Conservation (phyloP, 2,113 vertebrate genomes). For the Heptranchias perlo region DNA sequence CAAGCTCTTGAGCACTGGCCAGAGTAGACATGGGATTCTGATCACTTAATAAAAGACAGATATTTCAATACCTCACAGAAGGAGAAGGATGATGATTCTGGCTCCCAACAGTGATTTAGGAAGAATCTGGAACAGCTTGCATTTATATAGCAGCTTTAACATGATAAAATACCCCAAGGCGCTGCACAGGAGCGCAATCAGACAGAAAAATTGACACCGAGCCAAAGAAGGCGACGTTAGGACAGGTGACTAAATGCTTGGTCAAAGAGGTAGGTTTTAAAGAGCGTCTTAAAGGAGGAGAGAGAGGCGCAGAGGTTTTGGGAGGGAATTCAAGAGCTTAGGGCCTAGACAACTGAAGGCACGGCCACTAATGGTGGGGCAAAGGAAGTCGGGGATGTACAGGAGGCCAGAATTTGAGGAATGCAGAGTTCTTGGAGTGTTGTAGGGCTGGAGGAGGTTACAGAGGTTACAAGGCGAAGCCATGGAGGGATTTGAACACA, state of each 20-base stretch:
- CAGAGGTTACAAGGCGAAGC: too few species aligned
- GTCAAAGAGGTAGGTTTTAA: not conserved
- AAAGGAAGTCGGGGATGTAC: too few species aligned
- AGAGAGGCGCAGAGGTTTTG: not conserved
- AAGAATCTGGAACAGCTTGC: not conserved
- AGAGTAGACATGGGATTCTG: not conserved
- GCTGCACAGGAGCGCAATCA: not conserved
- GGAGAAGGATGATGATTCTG: too few species aligned
- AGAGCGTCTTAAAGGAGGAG: not conserved
- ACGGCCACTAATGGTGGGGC: too few species aligned
- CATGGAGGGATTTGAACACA: not conserved
- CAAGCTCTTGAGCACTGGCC: not conserved
- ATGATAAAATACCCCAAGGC: not conserved
- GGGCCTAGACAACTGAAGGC: too few species aligned
- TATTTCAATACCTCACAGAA: not conserved
- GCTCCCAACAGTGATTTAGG: not conserved
- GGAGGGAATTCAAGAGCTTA: not conserved
- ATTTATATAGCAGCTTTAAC: not conserved
- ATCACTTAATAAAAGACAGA: not conserved
- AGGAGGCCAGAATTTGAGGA: too few species aligned
- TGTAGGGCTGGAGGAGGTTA: too few species aligned
- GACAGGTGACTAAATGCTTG: not conserved
- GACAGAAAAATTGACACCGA: not conserved
- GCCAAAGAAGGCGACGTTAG: not conserved
- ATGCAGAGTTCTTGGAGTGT: too few species aligned